These are phyloP conservation scores for Gymnodraco acuticeps DNA, from an alignment of 2,797 vertebrate genomes.

Conservation along the genomic window DNA sequence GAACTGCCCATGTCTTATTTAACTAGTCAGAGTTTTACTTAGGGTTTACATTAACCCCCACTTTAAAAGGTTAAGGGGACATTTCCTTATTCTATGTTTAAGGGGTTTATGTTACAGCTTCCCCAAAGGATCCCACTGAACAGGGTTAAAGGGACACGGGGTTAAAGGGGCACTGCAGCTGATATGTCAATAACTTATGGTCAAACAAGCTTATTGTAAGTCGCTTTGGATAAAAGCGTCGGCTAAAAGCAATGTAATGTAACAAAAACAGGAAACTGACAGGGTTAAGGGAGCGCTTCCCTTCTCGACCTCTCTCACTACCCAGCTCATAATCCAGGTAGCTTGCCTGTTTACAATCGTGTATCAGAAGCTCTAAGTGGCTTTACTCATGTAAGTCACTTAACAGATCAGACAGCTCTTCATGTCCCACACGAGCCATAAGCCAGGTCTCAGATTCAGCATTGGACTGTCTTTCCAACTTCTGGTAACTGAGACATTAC, in stretches of 20 bases:
- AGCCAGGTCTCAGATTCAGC: constrained; percentile 37
- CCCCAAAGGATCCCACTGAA: neutral
- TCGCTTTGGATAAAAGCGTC: too few species aligned
- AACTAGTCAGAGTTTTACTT: neutral
- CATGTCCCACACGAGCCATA: constrained; percentile 38
- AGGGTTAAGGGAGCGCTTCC: constrained; percentile 31
- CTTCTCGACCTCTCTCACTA: constrained; percentile 33
- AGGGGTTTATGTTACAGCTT: constrained; percentile 24
- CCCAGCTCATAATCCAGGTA: constrained; percentile 62
- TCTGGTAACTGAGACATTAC: constrained; percentile 4
- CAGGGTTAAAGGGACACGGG: constrained; percentile 17
- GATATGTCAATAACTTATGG: constrained; percentile 13
- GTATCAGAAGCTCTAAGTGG: constrained; percentile 59
- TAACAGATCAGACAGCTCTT: constrained; percentile 63
- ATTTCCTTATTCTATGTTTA: neutral
- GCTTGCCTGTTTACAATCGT: constrained; percentile 40
- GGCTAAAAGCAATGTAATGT: too few species aligned
- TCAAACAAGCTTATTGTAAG: neutral
- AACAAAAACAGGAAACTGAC: constrained; percentile 44
- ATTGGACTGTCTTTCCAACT: neutral
- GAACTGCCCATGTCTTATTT: neutral
- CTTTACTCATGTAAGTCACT: constrained; percentile 69
- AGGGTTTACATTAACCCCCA: neutral
- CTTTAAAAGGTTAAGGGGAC: neutral
- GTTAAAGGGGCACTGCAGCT: constrained; percentile 7